phyloP scores from a whole-genome alignment of 2,797 vertebrate species.

The Falco cherrug region DNA sequence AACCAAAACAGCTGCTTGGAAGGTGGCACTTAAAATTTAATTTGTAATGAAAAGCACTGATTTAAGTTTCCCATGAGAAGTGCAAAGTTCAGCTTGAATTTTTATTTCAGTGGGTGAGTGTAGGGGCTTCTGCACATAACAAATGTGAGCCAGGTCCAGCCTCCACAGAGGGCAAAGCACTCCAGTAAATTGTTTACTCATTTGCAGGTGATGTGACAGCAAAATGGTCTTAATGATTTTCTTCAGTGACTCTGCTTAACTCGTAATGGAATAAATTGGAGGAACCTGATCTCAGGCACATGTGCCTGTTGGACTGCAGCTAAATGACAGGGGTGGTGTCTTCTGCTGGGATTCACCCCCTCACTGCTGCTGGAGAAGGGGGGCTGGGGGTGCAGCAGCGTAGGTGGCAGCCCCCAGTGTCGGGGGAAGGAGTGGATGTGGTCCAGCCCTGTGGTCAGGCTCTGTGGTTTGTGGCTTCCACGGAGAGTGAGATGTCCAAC shows the following conservation, averaged over 20 bases:
- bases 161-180: neutral
- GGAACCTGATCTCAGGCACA: neutral
- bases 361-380: fast-evolving
- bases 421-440: fast-evolving
- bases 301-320: neutral
- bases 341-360: neutral
- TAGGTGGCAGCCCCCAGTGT: fast-evolving
- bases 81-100: neutral
- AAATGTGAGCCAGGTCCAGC: neutral
- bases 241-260: neutral
- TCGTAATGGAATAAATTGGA: neutral
- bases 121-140: neutral
- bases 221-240: neutral
- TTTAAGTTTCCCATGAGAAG: neutral
- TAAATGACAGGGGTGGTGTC: neutral
- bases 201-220: neutral
- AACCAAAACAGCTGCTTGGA: neutral
- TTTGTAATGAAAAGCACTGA: neutral
- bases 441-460: no score
- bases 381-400: fast-evolving
- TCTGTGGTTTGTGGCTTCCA: neutral
- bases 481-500: neutral
- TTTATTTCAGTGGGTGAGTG: neutral
- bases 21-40: neutral
- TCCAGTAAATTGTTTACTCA: neutral